Evolutionary conservation across 1,140 invertebrate species (phyloP), one percentile per base, ranked within the genome.

Genomic region (Berghia stephanieae): DNA sequence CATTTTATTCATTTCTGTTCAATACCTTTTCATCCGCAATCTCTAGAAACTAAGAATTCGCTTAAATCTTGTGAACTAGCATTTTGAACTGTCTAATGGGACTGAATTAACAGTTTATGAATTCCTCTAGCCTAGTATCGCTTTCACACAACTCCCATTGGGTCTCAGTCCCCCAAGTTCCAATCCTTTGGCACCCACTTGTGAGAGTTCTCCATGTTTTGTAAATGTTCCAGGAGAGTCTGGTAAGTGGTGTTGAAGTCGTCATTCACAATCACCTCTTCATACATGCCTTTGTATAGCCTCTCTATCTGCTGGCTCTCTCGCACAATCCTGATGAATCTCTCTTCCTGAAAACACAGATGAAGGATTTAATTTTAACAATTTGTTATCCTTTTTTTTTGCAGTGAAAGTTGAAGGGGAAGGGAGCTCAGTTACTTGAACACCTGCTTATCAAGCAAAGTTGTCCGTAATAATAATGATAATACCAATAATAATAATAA

Each of bases 141-240:
- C n/a, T n/a, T n/a, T n/a, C n/a, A n/a, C n/a, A n/a, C n/a, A n/a
- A n/a, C n/a, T n/a, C n/a, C n/a, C n/a, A n/a, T n/a, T n/a, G n/a
- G n/a, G n/a, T n/a, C n/a, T n/a, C n/a, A n/a, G n/a, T n/a, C n/a
- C n/a, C n/a, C n/a, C n/a, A n/a, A n/a, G 67, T 98, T 96, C 98
- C 98, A 99, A 86, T 96, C 96, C 34, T 98, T 95, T 2, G 98
- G 98, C 42, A 99, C 97, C 98, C 98, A 99, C 91, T 99, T 98
- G 34, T 70, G 55, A 10, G 70, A 77, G 80, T 72, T 77, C 85
- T 98, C 94, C 88, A 98, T 95, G 44, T 94, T 95, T 75, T 94
- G 94, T 74, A 99, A 92, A 13, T 94, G 90, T 79, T 99, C 96
- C 66, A 99, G 90, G 86, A 99, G 94, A 89, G 95, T 93, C 78